Base-by-base conservation (phyloP, 2,797 vertebrate species). In the Xenops minutus region DNA sequence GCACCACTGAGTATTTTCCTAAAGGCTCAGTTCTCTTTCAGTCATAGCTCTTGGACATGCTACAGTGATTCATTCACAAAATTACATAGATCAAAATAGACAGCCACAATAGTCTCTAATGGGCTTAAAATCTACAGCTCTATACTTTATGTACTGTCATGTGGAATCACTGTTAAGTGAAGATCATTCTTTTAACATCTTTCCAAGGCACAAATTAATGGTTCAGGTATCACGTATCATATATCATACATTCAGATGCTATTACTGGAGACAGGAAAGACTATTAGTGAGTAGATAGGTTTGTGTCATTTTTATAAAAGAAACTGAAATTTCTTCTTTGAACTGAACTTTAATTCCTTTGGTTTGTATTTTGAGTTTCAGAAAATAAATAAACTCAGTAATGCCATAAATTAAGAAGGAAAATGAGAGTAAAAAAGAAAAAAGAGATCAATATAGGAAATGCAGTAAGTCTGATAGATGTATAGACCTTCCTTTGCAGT, bases 241-340 rank as follows among this genome's bases (percentile, higher is more conserved):
- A 34, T 14, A 32, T 23, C 54, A 63, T 56, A 77, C 13, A 49
- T 51, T 74, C 11, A 67, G 91, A 94, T 83, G 55, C 54, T 83
- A 61, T 84, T 96, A 78, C 74, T 78, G 62, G 90, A 97, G 95
- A 27, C 29, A 82, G 56, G 62, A 82, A 94, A 69, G 23, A 51
- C 18, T 61, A 4, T 52, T 56, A 73, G 8, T 39, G 43, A 41
- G 46, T 34, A 51, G 32, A 21, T 27, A 36, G 21, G 30, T 58
- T 58, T 68, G 37, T n/a, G 30, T 49, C 56, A 76, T 59, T 92
- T 95, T 92, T 88, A 81, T 62, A 58, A 87, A 83, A 92, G 20
- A 55, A 12, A 9, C 20, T 52, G 76, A 85, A 89, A 51, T 51
- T 90, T 82, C 78, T 91, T 71, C 30, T 54, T 87, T 86, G 88